phyloP scores from a whole-genome alignment of 2,888 invertebrate genomes.

The Rhagonycha lutea region DNA sequence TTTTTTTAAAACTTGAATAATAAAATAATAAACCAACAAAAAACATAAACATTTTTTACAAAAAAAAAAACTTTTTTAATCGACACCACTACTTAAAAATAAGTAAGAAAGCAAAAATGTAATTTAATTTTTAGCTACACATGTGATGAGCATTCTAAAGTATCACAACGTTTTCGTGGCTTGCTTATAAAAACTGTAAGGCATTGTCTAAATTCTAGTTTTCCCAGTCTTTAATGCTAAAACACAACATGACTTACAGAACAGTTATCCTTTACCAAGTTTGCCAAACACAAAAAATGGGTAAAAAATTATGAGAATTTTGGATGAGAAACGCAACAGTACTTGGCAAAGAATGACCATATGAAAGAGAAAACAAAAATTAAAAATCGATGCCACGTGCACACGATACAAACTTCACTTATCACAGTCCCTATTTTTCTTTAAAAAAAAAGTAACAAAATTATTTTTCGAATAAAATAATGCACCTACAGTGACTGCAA shows the following conservation, averaged over 20 bases:
- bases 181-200: slow-evolving; percentile 10
- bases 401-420: slow-evolving; percentile 31
- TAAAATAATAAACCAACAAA: not conserved
- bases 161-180: slow-evolving; percentile 46
- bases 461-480: slow-evolving; percentile 10
- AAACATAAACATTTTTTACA: not conserved
- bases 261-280: not conserved
- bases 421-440: slow-evolving; percentile 50
- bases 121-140: slow-evolving; percentile 39
- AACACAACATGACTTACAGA: not conserved
- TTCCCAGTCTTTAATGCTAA: slow-evolving; percentile 13
- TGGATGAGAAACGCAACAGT: not conserved
- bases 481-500: slow-evolving; percentile 23
- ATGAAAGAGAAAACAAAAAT: not conserved
- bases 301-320: not conserved
- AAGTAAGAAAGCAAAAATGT: not conserved
- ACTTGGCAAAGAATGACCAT: not conserved
- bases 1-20: not conserved
- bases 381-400: slow-evolving; percentile 8
- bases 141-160: slow-evolving; percentile 50
- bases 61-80: not conserved
- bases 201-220: slow-evolving; percentile 10
- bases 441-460: slow-evolving; percentile 10
- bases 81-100: not conserved
- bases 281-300: not conserved